Base-by-base conservation (phyloP, 2,797 vertebrate species). In the Hemibagrus guttatus region DNA sequence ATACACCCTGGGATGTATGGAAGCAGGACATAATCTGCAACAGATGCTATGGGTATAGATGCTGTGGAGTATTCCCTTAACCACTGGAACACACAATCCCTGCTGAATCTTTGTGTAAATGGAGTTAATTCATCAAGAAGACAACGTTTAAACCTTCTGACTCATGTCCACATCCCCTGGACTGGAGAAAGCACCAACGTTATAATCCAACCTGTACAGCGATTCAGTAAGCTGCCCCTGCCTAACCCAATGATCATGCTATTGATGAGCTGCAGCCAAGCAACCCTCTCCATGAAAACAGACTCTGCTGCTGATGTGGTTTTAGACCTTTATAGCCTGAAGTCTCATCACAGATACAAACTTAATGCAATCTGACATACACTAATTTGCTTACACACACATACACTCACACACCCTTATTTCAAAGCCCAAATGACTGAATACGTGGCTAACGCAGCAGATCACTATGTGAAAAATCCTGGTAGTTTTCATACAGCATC, bases 231-330 rank as follows among this genome's bases (percentile, higher is more conserved):
- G 54, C 81, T 14, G 39, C 19, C 6, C 81, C 59, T 49, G 19
- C 68, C 63, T 17, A 58, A 78, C 82, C 49, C 26, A n/a, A 13
- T 80, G 66, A 64, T 84, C 80, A 76, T 7, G 85, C 90, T 94
- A 95, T 94, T 91, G 93, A 95, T 93, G 91, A 93, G 92, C 92
- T 92, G 91, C 91, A 93, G 92, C 90, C 91, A 89, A 90, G 87
- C 82, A 89, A 89, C 87, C 35, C 91, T 94, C 91, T 89, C 94
- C 91, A 93, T 92, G 91, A 93, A 89, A 95, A 96, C 95, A 92
- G 83, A 85, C 84, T 52, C 56, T 59, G 46, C 46, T 56, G 75
- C 74, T 39, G 81, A 87, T 79, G 86, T 52, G 84, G 64, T 82
- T 63, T 86, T 76, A 39, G 79, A 68, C 86, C 85, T 90, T 49